Base-by-base conservation (phyloP, 64 coral and sea anemone species). In the Pocillopora verrucosa region DNA sequence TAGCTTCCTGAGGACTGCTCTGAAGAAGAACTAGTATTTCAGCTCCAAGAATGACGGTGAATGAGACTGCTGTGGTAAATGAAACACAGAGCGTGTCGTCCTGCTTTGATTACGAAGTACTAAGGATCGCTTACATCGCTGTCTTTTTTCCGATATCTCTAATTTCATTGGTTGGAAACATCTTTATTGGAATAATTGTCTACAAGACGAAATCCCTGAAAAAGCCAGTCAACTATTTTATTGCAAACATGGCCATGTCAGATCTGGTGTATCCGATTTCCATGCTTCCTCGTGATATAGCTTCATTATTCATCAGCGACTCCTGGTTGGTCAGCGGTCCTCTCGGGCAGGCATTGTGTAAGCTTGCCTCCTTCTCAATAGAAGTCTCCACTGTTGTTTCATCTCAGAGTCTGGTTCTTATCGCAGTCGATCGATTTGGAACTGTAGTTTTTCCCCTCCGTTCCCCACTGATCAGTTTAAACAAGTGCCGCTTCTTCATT, bases 371-470 rank as follows among this genome's bases (percentile, higher is more conserved):
- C 4, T 70, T 70, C 20, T 26, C 25, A 10, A 13, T 30, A 15
- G 16, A 75, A 13, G 11, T 75, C 14, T 75, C 73, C 30, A 36
- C 36, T 38, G 73, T 11, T 15, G 30, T 75, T 30, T 75, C 73
- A 16, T 7, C n/a, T 70, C 67, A 24, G n/a, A n/a, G n/a, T n/a
- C n/a, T n/a, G n/a, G n/a, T n/a, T n/a, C n/a, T n/a, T n/a, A n/a
- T n/a, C n/a, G 67, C 67, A 70, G 67, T 70, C 19, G 67, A 70
- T 70, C 67, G 67, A 70, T 70, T 70, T 70, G 67, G 19, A n/a
- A 20, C 67, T 24, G 67, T 70, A 5, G 20, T 70, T n/a, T 75
- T 75, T 75, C 73, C 73, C 15, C 34, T 75, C 15, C 73, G 73
- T 75, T 75, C 12, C 34, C 73, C 30, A 13, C 3, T 36, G 13